A percentile compares a stretch with the other conserved stretches of the same genome.
Evolutionary conservation across 2,888 invertebrate genomes (phyloP).

Genomic region (Sclerodermus sp.): DNA sequence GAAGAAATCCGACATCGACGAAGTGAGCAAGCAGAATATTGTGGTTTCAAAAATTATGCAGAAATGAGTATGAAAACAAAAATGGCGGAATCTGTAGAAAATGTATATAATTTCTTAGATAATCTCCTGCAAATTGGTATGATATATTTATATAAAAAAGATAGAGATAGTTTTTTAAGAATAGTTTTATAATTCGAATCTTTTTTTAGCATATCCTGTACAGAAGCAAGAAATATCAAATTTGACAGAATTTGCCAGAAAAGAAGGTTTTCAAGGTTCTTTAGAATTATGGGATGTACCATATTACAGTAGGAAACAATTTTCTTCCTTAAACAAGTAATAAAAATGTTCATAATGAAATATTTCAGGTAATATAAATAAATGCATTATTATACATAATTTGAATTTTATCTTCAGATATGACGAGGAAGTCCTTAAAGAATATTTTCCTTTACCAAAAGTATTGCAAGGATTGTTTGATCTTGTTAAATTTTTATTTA

Average conservation of each 20-base stretch:
- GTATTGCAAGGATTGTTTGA: slow-evolving; percentile 80
- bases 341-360: background rate
- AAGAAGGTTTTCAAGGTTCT: slow-evolving; percentile 69
- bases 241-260: slow-evolving; percentile 68
- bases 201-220: slow-evolving; percentile 65
- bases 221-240: slow-evolving; percentile 75
- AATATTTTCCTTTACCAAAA: slow-evolving; percentile 81
- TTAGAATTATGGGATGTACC: slow-evolving; percentile 83
- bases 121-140: slow-evolving; percentile 65
- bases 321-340: slow-evolving; percentile 65
- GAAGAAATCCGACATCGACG: slow-evolving; percentile 76
- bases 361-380: background rate
- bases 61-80: slow-evolving; percentile 93
- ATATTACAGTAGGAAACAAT: slow-evolving; percentile 83
- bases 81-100: slow-evolving; percentile 81
- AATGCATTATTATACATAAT: too few species aligned
- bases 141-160: background rate
- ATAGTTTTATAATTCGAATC: background rate
- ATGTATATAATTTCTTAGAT: slow-evolving; percentile 71
- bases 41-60: slow-evolving; percentile 79
- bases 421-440: slow-evolving; percentile 71
- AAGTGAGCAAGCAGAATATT: slow-evolving; percentile 70
- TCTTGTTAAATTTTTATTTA: slow-evolving; percentile 76
- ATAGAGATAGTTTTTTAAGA: slow-evolving; percentile 3
- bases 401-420: slow-evolving; percentile 56